Conservation (phyloP, 2,888 invertebrate genomes). For the Bellardia pandia region DNA sequence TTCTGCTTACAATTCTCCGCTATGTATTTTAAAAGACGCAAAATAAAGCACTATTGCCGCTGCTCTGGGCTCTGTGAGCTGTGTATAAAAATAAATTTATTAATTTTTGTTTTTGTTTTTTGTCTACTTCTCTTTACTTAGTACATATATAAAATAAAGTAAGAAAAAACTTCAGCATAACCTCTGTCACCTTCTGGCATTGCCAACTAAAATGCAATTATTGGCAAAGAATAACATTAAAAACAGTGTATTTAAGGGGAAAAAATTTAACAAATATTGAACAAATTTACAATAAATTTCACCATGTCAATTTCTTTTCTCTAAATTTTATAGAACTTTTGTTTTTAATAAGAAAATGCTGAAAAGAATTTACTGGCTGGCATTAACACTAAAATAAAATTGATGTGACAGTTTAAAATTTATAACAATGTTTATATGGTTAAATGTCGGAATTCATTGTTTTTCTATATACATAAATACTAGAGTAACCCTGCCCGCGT, state of each 20-base stretch:
- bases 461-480: neutral
- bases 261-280: conserved; percentile 17
- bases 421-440: neutral
- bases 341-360: neutral
- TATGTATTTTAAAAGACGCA: conserved; percentile 5
- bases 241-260: neutral
- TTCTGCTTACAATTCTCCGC: neutral
- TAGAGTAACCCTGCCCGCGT: too few species aligned
- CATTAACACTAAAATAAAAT: neutral
- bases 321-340: neutral
- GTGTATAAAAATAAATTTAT: conserved; percentile 32
- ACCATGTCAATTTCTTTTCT: conserved; percentile 4
- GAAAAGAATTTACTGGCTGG: neutral
- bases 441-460: neutral
- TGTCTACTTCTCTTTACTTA: neutral
- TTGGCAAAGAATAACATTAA: conserved; percentile 31
- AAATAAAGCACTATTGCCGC: conserved; percentile 9
- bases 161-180: neutral
- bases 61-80: neutral
- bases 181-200: neutral
- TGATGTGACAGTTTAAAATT: neutral
- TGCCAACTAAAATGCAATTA: conserved; percentile 16
- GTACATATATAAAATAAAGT: neutral
- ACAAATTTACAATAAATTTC: conserved; percentile 45
- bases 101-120: conserved; percentile 1